Conservation (phyloP, 2,113 vertebrate genomes). For the Mobula birostris region DNA sequence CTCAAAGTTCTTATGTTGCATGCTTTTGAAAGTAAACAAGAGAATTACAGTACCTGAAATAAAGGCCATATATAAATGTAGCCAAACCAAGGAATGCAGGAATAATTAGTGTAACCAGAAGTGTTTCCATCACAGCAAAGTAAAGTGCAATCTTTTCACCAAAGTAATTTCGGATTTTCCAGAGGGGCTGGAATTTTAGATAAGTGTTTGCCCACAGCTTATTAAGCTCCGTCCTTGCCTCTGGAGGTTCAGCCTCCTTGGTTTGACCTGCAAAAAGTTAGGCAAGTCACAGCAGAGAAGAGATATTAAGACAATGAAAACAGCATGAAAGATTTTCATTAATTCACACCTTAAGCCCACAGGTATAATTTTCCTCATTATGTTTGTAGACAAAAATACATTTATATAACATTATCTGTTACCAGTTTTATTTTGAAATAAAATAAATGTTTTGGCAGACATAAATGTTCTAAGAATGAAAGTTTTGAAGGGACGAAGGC, state of each 20-base stretch:
- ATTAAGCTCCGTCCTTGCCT: slow-evolving; percentile 19
- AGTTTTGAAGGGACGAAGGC: neutral
- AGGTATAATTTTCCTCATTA: neutral
- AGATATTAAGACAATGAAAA: neutral
- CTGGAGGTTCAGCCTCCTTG: too few species aligned
- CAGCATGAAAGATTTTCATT: neutral
- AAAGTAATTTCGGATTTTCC: slow-evolving; percentile 37
- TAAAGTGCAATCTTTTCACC: slow-evolving; percentile 38
- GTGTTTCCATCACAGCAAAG: slow-evolving; percentile 35
- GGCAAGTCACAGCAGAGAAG: neutral
- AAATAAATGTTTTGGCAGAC: neutral
- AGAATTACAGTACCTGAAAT: slow-evolving; percentile 12
- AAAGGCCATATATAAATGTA: slow-evolving; percentile 34
- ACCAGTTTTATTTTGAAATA: neutral
- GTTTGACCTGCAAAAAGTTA: neutral
- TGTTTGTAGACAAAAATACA: neutral
- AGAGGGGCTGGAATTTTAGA: slow-evolving; percentile 29
- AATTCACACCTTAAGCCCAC: neutral
- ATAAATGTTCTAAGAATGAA: neutral
- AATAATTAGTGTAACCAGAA: slow-evolving; percentile 17
- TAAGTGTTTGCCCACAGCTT: slow-evolving; percentile 29
- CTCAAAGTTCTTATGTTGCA: neutral
- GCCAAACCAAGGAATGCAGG: slow-evolving; percentile 32
- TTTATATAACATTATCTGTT: neutral
- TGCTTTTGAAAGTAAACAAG: neutral